Conservation (phyloP, 2,797 vertebrate species). For the Enteromius trimaculatus region DNA sequence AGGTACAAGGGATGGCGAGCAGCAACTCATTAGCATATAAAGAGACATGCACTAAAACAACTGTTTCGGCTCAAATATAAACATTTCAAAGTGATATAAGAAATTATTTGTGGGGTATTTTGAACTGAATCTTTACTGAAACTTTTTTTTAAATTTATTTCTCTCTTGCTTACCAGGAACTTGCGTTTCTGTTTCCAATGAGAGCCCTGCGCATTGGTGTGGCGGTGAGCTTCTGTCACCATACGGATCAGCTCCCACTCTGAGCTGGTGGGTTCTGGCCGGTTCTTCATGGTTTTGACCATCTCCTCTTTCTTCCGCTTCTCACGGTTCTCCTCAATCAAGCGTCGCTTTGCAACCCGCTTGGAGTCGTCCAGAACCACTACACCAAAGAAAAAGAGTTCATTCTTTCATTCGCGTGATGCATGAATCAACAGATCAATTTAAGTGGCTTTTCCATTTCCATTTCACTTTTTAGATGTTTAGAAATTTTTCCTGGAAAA, state of each 20-base stretch:
- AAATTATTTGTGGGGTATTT: neutral
- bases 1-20: neutral
- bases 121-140: neutral
- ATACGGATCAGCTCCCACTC: conserved; percentile 97
- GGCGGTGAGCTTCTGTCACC: conserved; percentile 94
- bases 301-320: conserved; percentile 94
- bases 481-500: conserved; percentile 18
- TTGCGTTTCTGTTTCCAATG: conserved; percentile 99
- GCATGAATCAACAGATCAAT: neutral
- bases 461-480: neutral
- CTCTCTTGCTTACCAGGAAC: conserved; percentile 86
- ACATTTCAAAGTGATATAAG: neutral
- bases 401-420: neutral
- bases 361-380: conserved; percentile 98
- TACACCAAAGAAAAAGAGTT: conserved; percentile 58
- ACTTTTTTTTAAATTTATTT: neutral
- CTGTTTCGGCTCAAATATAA: neutral
- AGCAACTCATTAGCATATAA: neutral
- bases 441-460: neutral
- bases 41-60: neutral
- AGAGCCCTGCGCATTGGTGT: conserved; percentile 97
- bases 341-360: conserved; percentile 94
- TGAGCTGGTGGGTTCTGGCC: conserved; percentile 89
- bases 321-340: conserved; percentile 97
- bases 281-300: conserved; percentile 91